phyloP scores from a whole-genome alignment of 2,888 invertebrate genomes.

The Crossocerus cetratus region DNA sequence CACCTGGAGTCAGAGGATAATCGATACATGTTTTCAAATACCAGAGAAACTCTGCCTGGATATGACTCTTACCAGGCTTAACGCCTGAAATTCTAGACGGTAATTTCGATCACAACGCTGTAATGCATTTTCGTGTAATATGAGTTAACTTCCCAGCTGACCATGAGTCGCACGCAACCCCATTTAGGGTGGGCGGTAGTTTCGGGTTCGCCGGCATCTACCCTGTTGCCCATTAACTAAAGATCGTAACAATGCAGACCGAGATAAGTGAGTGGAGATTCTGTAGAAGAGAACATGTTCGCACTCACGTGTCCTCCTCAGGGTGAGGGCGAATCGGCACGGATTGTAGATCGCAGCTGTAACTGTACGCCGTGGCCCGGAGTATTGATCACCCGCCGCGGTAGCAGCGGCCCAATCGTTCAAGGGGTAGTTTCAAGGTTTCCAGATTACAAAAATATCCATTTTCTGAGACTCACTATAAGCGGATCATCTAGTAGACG shows the following conservation, averaged over 20 bases:
- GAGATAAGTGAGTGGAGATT: too few relatives aligned
- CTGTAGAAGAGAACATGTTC: too few relatives aligned
- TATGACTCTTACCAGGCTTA: too few relatives aligned
- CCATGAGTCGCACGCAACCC: too few relatives aligned
- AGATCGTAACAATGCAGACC: too few relatives aligned
- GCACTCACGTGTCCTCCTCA: conserved; percentile 36
- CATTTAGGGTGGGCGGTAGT: too few relatives aligned
- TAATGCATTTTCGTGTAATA: background rate
- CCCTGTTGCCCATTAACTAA: too few relatives aligned
- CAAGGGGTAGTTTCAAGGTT: conserved; percentile 12
- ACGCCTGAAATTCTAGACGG: too few relatives aligned
- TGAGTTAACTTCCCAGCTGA: background rate
- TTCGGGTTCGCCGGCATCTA: too few relatives aligned
- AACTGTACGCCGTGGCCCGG: conserved; percentile 47
- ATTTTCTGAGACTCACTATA: background rate
- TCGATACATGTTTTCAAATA: conserved; percentile 40
- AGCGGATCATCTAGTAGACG: too few relatives aligned
- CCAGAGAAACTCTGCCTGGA: conserved; percentile 3
- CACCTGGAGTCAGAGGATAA: conserved; percentile 21
- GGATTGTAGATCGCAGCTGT: conserved; percentile 46
- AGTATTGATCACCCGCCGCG: conserved; percentile 59
- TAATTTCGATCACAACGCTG: too few relatives aligned
- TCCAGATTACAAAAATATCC: background rate
- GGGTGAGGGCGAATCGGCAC: conserved; percentile 40
- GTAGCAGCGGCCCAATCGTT: conserved; percentile 36